A percentile compares a stretch with the other conserved stretches of the same genome.
Conservation (phyloP, 2,797 vertebrate genomes). For the Chloroceryle inda region DNA sequence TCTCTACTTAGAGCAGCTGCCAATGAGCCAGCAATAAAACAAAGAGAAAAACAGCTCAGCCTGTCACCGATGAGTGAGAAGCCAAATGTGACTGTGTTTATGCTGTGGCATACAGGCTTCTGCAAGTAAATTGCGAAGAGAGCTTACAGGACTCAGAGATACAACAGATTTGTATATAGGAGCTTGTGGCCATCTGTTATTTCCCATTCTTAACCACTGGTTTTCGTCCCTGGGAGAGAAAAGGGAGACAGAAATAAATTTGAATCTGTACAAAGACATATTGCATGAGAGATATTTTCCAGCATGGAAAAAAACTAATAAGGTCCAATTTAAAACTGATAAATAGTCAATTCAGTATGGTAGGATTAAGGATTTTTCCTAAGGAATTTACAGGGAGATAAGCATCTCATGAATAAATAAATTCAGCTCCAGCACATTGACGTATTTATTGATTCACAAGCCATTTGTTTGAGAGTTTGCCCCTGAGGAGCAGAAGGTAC, state of each 20-base stretch:
- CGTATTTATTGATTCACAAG: conserved; percentile 82
- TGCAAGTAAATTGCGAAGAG: conserved; percentile 1
- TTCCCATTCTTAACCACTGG: conserved; percentile 51
- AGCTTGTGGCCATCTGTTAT: conserved; percentile 58
- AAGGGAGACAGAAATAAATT: conserved; percentile 43
- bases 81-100: conserved; percentile 47
- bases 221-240: conserved; percentile 32
- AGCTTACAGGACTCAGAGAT: conserved; percentile 4
- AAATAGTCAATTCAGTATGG: conserved; percentile 79
- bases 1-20: conserved; percentile 60
- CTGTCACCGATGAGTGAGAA: conserved; percentile 60
- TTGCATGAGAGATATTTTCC: conserved; percentile 17
- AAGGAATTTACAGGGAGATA: conserved; percentile 79
- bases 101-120: not conserved
- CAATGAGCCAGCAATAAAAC: conserved; percentile 63
- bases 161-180: conserved; percentile 11
- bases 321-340: conserved; percentile 81
- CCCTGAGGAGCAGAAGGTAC: conserved; percentile 74
- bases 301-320: conserved; percentile 77
- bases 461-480: conserved; percentile 80
- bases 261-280: conserved; percentile 13
- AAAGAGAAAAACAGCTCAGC: conserved; percentile 66
- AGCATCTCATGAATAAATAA: conserved; percentile 85
- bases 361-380: conserved; percentile 78
- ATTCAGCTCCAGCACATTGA: conserved; percentile 69